These are phyloP conservation scores for Drosophila pectinifera DNA, from an alignment of 1,140 invertebrate genomes.

Conservation along the genomic window DNA sequence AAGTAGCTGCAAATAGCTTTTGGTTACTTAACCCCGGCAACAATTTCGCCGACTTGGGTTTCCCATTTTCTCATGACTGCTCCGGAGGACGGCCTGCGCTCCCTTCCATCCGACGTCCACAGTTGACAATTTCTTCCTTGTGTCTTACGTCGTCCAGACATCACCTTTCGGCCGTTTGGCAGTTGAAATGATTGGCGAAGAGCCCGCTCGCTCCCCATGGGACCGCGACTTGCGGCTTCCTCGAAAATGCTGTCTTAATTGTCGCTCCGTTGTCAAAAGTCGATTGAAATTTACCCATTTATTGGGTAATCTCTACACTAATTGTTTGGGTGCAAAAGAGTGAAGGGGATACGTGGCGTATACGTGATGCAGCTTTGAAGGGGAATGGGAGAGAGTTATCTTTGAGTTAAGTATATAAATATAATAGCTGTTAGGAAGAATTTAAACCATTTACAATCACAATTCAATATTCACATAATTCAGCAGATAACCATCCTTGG, in stretches of 20 bases:
- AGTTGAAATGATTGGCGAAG: slow-evolving; percentile 70
- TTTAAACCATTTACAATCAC: too few relatives aligned
- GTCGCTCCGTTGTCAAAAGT: slow-evolving; percentile 24
- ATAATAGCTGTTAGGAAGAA: too few relatives aligned
- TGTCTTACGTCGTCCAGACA: slow-evolving; percentile 41
- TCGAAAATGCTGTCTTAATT: slow-evolving; percentile 35
- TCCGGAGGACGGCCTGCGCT: slow-evolving; percentile 2
- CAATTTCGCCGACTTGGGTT: slow-evolving; percentile 51
- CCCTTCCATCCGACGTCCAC: slow-evolving; percentile 20
- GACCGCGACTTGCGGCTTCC: slow-evolving; percentile 11
- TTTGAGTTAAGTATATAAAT: not conserved
- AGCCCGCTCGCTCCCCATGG: slow-evolving; percentile 37
- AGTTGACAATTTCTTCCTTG: slow-evolving; percentile 75
- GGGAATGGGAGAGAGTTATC: too few relatives aligned
- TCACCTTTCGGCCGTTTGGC: slow-evolving; percentile 50
- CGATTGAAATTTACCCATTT: slow-evolving; percentile 33
- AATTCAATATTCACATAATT: too few relatives aligned
- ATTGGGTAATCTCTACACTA: slow-evolving; percentile 30
- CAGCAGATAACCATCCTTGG: too few relatives aligned
- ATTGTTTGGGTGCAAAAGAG: slow-evolving; percentile 2
- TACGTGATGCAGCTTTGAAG: slow-evolving; percentile 16
- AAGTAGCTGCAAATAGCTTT: slow-evolving; percentile 56
- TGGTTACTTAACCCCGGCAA: slow-evolving; percentile 53
- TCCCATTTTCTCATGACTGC: slow-evolving; percentile 65
- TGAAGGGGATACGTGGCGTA: slow-evolving; percentile 5